Conservation (phyloP, 2,797 vertebrate species). For the Sebastes iracundus region DNA sequence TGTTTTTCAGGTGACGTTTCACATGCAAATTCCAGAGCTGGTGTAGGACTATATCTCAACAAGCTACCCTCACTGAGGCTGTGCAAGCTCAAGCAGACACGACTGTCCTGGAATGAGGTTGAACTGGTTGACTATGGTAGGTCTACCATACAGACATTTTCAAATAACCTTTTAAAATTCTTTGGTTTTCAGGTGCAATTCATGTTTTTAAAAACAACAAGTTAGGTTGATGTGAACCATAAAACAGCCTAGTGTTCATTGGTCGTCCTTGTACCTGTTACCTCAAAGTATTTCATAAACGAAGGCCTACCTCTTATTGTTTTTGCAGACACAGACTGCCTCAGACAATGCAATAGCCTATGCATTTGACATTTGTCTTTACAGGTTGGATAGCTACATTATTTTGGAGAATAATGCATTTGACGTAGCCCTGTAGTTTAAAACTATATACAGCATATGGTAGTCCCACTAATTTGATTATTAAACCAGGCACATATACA, state of each 20-base stretch:
- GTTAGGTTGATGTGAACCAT: background rate
- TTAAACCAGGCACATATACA: background rate
- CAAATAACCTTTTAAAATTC: background rate
- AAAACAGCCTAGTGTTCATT: background rate
- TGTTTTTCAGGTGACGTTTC: background rate
- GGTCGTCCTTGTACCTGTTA: background rate
- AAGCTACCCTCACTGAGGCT: background rate
- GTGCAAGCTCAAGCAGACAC: background rate
- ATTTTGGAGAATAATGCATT: background rate
- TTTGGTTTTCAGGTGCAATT: background rate
- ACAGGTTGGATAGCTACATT: background rate
- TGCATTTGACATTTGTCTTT: background rate
- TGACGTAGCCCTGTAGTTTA: too few species aligned
- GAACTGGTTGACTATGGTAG: background rate
- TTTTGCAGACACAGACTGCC: background rate
- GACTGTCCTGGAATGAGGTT: background rate
- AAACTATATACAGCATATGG: background rate
- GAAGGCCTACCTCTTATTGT: background rate
- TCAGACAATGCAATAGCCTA: background rate
- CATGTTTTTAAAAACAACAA: background rate
- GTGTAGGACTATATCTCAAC: background rate
- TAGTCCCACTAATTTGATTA: background rate
- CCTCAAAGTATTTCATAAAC: background rate
- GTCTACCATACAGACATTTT: background rate
- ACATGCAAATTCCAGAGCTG: background rate